A percentile compares a stretch with the other conserved stretches of the same genome.
Conservation (phyloP, 2,888 invertebrate genomes). For the Julus scandinavius region DNA sequence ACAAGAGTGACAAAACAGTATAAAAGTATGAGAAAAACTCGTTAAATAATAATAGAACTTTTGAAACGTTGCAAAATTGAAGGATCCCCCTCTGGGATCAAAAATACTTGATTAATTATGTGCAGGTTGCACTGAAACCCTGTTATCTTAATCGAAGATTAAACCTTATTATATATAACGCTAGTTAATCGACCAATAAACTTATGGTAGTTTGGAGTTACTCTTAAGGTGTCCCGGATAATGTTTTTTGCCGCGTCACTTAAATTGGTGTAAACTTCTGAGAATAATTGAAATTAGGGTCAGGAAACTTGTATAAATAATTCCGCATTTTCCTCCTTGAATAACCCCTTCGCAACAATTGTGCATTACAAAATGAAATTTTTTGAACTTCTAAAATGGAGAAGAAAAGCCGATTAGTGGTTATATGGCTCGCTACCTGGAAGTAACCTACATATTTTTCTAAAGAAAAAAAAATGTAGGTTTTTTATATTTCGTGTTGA, state of each 20-base stretch:
- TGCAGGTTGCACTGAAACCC: not conserved
- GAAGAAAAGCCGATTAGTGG: not conserved
- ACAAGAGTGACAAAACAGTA: not conserved
- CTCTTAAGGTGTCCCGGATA: too few species aligned
- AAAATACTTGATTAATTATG: not conserved
- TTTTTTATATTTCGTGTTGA: too few species aligned
- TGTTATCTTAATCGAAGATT: not conserved
- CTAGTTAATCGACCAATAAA: not conserved
- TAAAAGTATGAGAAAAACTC: not conserved
- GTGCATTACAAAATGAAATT: not conserved
- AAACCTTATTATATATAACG: too few species aligned
- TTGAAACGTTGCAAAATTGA: not conserved
- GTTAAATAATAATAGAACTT: not conserved
- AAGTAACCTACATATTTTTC: not conserved
- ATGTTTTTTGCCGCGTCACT: not conserved
- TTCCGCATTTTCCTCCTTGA: not conserved
- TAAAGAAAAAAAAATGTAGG: not conserved
- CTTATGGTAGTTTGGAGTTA: too few species aligned
- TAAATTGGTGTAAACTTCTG: not conserved
- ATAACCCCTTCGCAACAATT: not conserved
- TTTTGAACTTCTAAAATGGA: constrained; percentile 8
- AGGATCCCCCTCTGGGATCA: too few species aligned
- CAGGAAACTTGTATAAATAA: constrained; percentile 1
- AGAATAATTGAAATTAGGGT: constrained; percentile 30
- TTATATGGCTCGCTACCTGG: not conserved